Base-by-base conservation (phyloP, 2,113 vertebrate species). In the Elaphurus davidianus region DNA sequence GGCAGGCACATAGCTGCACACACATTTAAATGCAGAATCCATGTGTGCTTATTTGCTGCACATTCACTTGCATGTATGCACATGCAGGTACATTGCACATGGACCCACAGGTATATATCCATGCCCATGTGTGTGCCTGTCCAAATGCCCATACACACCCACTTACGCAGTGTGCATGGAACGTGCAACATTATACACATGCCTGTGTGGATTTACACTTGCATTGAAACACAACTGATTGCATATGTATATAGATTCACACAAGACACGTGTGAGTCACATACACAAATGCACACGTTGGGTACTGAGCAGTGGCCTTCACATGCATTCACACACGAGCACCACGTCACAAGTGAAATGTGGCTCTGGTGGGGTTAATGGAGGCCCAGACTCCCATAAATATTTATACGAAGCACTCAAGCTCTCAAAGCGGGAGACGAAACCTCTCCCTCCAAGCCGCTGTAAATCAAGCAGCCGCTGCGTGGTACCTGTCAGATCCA, bases 351-450 rank as follows among this genome's bases (percentile, higher is more conserved):
- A 5, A 95, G 45, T 95, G 94, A 98, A 98, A 97, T 2, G 0
- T 95, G 98, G 99, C 91, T 93, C 95, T 57, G 93, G 81, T 83
- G 97, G 98, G 98, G 99, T 99, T 99, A 99, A 99, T 96, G 93
- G 97, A 98, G 98, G 98, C 98, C 97, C 97, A 98, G 95, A 99
- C 98, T 96, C 90, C 97, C 98, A 99, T 99, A 99, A 99, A 99
- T 99, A 99, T 99, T 99, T 99, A 99, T 98, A 98, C 81, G 95
- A 96, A 99, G 98, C 97, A 95, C 98, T 99, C 98, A 96, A 98
- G 98, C 97, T 96, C 98, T 99, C 98, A 97, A 98, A 99, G 98
- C 94, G 52, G 98, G 98, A 98, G 98, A 62, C 0, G 55, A 92
- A 98, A 98, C 81, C 98, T 99, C 98, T 98, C 98, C 98, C 98